Conservation (phyloP, 2,797 vertebrate species). For the Anisognathus igniventris region DNA sequence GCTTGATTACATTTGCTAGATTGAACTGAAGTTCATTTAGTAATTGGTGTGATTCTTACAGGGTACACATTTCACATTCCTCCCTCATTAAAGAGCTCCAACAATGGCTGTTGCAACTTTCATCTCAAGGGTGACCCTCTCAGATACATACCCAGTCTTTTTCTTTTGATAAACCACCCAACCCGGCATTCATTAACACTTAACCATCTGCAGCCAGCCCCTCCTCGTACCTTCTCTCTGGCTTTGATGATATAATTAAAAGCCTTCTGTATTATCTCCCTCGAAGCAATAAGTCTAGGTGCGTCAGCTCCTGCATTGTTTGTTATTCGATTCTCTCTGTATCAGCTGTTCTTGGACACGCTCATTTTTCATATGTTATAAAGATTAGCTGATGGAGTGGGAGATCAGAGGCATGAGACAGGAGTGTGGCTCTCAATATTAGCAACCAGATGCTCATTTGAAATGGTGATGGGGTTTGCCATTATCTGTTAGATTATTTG, state of each 20-base stretch:
- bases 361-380: slow-evolving; percentile 50
- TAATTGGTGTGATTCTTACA: slow-evolving; percentile 44
- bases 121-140: slow-evolving; percentile 30
- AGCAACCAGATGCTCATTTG: slow-evolving; percentile 58
- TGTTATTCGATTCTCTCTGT: not conserved
- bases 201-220: slow-evolving; percentile 51
- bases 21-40: slow-evolving; percentile 20
- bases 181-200: slow-evolving; percentile 39
- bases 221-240: slow-evolving; percentile 26
- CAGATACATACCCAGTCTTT: slow-evolving; percentile 25
- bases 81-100: slow-evolving; percentile 42
- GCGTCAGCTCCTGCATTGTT: slow-evolving; percentile 8
- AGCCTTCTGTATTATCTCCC: slow-evolving; percentile 33
- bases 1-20: slow-evolving; percentile 59
- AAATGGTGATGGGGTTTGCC: slow-evolving; percentile 39
- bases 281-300: slow-evolving; percentile 1
- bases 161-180: slow-evolving; percentile 52
- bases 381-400: slow-evolving; percentile 47
- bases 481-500: slow-evolving; percentile 57
- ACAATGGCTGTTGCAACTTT: slow-evolving; percentile 43
- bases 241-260: slow-evolving; percentile 60
- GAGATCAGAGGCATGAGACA: slow-evolving; percentile 32
- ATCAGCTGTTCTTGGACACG: not conserved
- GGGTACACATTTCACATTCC: slow-evolving; percentile 31
- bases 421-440: slow-evolving; percentile 4